Evolutionary conservation across 2,113 vertebrate species (phyloP).

Genomic region (Xenotilapia flavipinnis): DNA sequence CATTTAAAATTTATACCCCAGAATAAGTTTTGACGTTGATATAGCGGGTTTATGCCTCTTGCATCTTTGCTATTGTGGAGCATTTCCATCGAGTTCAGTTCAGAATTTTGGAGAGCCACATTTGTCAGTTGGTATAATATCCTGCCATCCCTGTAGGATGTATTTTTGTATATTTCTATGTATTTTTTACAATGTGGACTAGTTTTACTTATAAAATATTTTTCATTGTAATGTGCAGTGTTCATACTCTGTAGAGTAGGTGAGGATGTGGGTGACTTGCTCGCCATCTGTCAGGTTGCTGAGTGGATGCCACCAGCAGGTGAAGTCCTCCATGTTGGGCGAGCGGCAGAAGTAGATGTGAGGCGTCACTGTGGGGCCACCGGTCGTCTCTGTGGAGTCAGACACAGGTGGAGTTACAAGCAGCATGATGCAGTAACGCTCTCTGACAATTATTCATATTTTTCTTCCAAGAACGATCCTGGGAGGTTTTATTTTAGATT

Average conservation of each 20-base stretch:
- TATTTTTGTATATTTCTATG: background rate
- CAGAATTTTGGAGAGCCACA: background rate
- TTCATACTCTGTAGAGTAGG: constrained; percentile 61
- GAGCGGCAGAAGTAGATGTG: constrained; percentile 71
- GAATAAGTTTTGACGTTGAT: background rate
- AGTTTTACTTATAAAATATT: no score
- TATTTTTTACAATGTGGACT: background rate
- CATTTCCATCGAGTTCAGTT: rapidly evolving
- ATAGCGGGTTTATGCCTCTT: background rate
- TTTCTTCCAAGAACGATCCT: no score
- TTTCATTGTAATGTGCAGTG: background rate
- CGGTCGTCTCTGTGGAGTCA: background rate
- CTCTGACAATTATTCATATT: no score
- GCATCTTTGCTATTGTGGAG: background rate
- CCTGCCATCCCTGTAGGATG: background rate
- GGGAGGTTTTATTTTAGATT: background rate
- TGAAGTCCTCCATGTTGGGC: constrained; percentile 75
- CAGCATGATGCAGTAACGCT: no score
- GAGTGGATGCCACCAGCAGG: constrained; percentile 72
- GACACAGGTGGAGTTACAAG: background rate
- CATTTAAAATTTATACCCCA: background rate
- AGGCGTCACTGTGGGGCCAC: constrained; percentile 10
- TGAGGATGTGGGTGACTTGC: constrained; percentile 50
- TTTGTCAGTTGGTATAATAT: background rate
- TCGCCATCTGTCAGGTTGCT: constrained; percentile 33